Base-by-base conservation (phyloP, 2,797 vertebrate genomes). In the Carduelis carduelis region DNA sequence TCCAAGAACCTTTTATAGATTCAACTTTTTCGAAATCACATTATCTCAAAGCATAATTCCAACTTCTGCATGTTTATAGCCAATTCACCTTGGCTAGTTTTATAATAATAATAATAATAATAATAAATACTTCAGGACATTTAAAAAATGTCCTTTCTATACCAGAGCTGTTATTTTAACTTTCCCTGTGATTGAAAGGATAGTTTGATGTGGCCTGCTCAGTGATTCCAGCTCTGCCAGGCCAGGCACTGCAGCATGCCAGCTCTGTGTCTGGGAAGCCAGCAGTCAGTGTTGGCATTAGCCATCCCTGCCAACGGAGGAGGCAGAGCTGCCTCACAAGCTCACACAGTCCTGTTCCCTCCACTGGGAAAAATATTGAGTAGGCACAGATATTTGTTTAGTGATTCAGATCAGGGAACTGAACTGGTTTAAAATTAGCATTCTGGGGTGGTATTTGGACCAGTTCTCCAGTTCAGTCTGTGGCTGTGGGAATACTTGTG, bases 271-370 rank as follows among this genome's bases (percentile, higher is more conserved):
- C 39, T 57, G 28, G n/a, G 34, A 69, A 88, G 12, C 8, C 6
- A 9, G 30, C 8, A 69, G 13, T 26, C 65, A 28, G 21, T 55
- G 17, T 17, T 75, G 59, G 68, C 4, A 1, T 39, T 49, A 57
- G 23, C 41, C 18, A 49, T 19, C 21, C 28, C 26, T 80, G 46
- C 50, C 23, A 53, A 17, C 0, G 0, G 9, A 77, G 61, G 39
- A 59, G 71, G 35, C 24, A 78, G 68, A 83, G 59, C n/a, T 3
- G 12, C 26, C n/a, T 76, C 2, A 1, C 9, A 69, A 49, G 49
- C 19, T 26, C 35, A 8, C 0, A 7, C 0, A 0, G 59, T 83
- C 35, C n/a, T 87, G 35, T 26, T 32, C 39, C 22, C n/a, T 56
- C 10, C 19, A 6, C 8, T 61, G 35, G 44, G 30, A 41, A 37